These are phyloP conservation scores for Triplophysa yarkandensis DNA, from an alignment of 2,797 vertebrate species.

Conservation along the genomic window DNA sequence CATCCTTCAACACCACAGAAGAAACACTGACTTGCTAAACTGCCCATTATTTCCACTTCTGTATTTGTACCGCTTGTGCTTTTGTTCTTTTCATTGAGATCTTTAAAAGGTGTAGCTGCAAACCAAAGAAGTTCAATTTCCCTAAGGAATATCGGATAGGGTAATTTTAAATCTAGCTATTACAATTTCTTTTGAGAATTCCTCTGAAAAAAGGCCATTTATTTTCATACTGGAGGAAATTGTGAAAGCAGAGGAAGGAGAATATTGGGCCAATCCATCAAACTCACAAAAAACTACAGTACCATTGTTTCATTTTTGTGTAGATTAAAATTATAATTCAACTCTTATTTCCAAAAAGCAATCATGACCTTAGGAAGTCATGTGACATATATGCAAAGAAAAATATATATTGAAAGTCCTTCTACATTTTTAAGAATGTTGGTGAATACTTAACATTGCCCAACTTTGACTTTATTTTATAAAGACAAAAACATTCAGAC, in stretches of 20 bases:
- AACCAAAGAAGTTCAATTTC: not conserved
- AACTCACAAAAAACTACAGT: not conserved
- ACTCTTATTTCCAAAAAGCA: too few species aligned
- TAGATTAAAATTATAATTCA: not conserved
- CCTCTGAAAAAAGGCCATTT: not conserved
- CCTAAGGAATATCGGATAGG: not conserved
- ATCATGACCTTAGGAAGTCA: too few species aligned
- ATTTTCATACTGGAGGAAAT: not conserved
- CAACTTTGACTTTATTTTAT: too few species aligned
- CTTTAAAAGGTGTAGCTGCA: not conserved
- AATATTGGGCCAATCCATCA: not conserved
- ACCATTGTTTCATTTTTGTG: not conserved
- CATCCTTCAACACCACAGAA: constrained; percentile 41
- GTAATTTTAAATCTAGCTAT: not conserved
- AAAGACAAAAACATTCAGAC: too few species aligned
- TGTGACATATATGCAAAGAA: too few species aligned
- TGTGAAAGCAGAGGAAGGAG: not conserved
- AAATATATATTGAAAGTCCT: too few species aligned
- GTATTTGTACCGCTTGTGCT: not conserved
- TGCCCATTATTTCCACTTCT: constrained; percentile 22
- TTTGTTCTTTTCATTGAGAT: constrained; percentile 8
- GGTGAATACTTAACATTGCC: too few species aligned
- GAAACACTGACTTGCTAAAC: constrained; percentile 36
- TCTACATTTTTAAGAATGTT: too few species aligned
- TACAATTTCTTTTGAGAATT: not conserved